These are phyloP conservation scores for Sebastolobus alascanus DNA, from an alignment of 2,797 vertebrate species.

Conservation along the genomic window DNA sequence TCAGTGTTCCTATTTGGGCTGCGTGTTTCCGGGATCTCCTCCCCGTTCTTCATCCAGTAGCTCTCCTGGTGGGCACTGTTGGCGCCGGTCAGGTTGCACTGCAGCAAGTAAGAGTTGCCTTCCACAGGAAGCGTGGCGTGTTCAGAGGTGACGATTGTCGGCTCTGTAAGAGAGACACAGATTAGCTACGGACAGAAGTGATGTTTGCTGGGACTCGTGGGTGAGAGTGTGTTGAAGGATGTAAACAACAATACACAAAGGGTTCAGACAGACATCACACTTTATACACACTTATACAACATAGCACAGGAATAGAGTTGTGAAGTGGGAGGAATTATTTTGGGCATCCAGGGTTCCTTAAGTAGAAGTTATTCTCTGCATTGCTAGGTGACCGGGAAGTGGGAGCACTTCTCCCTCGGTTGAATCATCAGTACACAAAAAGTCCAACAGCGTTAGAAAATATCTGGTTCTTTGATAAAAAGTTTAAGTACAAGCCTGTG, in stretches of 20 bases:
- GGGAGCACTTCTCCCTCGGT: not conserved
- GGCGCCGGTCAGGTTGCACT: slow-evolving; percentile 94
- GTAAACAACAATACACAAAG: slow-evolving; percentile 16
- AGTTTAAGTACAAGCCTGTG: not conserved
- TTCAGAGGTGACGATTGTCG: slow-evolving; percentile 89
- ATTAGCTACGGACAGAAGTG: slow-evolving; percentile 45
- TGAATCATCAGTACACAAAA: slow-evolving; percentile 14
- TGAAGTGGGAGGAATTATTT: slow-evolving; percentile 51
- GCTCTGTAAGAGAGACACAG: slow-evolving; percentile 88
- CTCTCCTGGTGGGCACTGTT: slow-evolving; percentile 79
- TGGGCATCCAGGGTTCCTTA: slow-evolving; percentile 15
- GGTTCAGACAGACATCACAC: slow-evolving; percentile 20
- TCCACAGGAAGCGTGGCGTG: slow-evolving; percentile 82
- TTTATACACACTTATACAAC: not conserved
- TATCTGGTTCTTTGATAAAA: slow-evolving; percentile 1
- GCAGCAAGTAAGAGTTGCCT: slow-evolving; percentile 82
- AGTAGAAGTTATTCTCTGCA: slow-evolving; percentile 29
- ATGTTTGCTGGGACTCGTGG: slow-evolving; percentile 18
- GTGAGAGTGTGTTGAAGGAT: slow-evolving; percentile 25
- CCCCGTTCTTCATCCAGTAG: slow-evolving; percentile 96
- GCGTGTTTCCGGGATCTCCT: slow-evolving; percentile 88
- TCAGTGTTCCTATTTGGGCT: slow-evolving; percentile 83
- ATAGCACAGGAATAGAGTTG: slow-evolving; percentile 27
- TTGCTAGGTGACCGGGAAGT: slow-evolving; percentile 8
- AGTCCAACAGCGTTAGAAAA: slow-evolving; percentile 7